Percentiles rank a stretch among this genome's conserved stretches.
phyloP scores from a whole-genome alignment of 2,888 invertebrate species.

The Maniola hyperantus region DNA sequence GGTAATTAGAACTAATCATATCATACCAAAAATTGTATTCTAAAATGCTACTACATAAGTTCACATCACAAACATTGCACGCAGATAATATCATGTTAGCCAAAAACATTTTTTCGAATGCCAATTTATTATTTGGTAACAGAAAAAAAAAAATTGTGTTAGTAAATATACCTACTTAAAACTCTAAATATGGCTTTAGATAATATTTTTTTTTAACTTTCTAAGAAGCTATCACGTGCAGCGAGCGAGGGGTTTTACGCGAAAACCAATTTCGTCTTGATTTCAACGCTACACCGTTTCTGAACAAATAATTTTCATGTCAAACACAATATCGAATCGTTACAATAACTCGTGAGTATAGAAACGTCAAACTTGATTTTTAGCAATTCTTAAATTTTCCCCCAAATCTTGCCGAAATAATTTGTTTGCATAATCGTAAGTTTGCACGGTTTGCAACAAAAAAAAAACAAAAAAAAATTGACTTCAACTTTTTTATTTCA shows the following conservation, averaged over 20 bases:
- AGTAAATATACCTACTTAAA: too few relatives aligned
- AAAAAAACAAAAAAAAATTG: not conserved
- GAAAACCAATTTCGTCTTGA: conserved; percentile 50
- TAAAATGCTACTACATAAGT: too few relatives aligned
- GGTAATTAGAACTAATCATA: too few relatives aligned
- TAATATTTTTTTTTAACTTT: conserved; percentile 28
- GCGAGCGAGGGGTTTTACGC: conserved; percentile 39
- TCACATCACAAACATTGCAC: too few relatives aligned
- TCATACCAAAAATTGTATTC: too few relatives aligned
- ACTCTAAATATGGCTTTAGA: not conserved
- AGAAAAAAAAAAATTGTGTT: too few relatives aligned
- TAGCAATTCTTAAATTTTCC: conserved; percentile 7
- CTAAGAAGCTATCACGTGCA: conserved; percentile 45
- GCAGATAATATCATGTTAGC: too few relatives aligned
- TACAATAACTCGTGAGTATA: conserved; percentile 65
- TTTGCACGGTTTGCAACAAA: not conserved
- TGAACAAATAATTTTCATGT: conserved; percentile 70
- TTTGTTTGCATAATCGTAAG: not conserved
- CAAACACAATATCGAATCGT: conserved; percentile 64
- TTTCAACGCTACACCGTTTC: conserved; percentile 50
- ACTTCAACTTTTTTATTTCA: too few relatives aligned
- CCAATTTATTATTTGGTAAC: too few relatives aligned
- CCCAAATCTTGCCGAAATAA: not conserved
- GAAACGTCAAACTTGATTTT: conserved; percentile 52
- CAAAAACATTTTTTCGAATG: too few relatives aligned